Percentiles rank a stretch among this genome's conserved stretches.
Evolutionary conservation across 2,113 vertebrate genomes (phyloP).

Genomic region (Ptyas mucosa): DNA sequence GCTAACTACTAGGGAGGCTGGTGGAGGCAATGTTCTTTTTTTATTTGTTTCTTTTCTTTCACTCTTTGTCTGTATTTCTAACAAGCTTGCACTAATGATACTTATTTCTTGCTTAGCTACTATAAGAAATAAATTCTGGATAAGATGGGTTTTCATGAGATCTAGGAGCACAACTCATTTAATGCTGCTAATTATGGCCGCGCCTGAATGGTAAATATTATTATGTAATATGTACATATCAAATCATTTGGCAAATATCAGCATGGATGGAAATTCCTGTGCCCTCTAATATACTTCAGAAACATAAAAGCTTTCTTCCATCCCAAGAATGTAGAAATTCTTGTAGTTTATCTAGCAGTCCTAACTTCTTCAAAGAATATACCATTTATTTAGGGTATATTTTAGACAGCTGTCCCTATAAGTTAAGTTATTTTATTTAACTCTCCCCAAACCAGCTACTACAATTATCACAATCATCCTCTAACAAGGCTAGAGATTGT

Average conservation of each 20-base stretch:
- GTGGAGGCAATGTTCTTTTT: background rate
- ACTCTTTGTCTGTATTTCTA: background rate
- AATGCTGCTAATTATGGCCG: background rate
- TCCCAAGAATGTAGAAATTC: background rate
- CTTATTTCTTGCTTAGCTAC: background rate
- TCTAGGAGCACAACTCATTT: background rate
- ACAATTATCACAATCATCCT: background rate
- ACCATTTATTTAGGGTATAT: background rate
- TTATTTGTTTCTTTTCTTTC: background rate
- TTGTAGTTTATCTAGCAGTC: background rate
- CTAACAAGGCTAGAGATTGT: background rate
- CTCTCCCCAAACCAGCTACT: background rate
- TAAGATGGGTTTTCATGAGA: background rate
- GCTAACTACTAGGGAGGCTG: constrained; percentile 23
- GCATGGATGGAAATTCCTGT: background rate
- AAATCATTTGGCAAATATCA: background rate
- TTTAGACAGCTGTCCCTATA: background rate
- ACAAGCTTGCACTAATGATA: constrained; percentile 1
- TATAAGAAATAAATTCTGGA: background rate
- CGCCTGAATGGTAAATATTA: constrained; percentile 11
- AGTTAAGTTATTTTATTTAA: background rate
- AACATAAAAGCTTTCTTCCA: background rate
- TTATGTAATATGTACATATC: background rate
- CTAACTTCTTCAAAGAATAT: constrained; percentile 3
- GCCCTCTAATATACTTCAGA: background rate